phyloP scores from a whole-genome alignment of 2,113 vertebrate species.

The Pandion haliaetus region DNA sequence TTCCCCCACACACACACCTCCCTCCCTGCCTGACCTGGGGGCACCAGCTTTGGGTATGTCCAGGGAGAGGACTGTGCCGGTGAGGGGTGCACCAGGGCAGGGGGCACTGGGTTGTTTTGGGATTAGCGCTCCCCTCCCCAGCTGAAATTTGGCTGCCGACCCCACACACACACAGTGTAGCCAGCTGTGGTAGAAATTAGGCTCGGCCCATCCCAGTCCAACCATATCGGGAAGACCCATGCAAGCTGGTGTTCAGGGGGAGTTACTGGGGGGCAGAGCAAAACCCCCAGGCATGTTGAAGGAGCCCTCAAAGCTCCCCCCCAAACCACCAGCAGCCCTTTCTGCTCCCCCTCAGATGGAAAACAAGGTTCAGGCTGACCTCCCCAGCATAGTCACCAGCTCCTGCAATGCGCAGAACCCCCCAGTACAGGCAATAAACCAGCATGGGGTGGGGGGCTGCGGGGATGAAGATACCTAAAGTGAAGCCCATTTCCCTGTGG shows the following conservation, averaged over 20 bases:
- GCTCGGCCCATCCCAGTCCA: neutral
- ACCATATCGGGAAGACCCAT: neutral
- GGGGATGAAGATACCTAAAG: no score
- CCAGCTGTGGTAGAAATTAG: neutral
- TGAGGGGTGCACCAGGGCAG: neutral
- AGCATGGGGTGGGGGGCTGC: fast-evolving
- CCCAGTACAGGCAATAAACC: neutral
- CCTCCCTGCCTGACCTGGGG: neutral
- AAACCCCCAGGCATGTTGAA: neutral
- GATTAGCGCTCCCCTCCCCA: neutral
- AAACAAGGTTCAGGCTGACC: neutral
- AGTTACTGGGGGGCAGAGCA: neutral
- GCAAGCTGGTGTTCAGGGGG: neutral
- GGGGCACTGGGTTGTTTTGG: neutral
- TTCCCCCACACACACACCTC: no score
- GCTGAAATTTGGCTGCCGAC: fast-evolving
- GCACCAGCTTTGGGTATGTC: neutral
- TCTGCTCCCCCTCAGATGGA: neutral
- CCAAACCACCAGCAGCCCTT: fast-evolving
- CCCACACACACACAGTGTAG: neutral
- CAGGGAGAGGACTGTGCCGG: neutral
- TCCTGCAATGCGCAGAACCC: neutral
- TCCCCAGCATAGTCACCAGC: neutral
- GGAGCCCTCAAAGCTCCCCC: neutral
- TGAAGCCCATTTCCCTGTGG: neutral